Conservation (phyloP, 64 coral and sea anemone genomes). For the Stylophora pistillata region DNA sequence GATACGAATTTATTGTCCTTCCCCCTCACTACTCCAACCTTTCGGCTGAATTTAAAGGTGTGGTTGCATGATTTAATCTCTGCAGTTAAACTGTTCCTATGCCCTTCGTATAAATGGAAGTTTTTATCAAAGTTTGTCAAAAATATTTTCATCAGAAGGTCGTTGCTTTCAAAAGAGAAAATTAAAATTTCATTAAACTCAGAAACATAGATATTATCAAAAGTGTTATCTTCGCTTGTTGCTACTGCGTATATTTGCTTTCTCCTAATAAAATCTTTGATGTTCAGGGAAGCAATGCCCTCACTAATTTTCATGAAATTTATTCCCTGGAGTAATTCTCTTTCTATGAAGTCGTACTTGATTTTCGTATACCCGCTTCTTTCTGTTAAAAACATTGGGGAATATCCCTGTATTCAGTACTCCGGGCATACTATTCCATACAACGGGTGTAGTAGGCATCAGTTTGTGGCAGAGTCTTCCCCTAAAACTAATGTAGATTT, state of each 20-base stretch:
- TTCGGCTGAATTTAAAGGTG: slow-evolving; percentile 32
- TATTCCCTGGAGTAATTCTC: slow-evolving; percentile 46
- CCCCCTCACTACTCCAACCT: background rate
- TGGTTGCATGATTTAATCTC: slow-evolving; percentile 27
- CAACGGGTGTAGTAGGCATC: slow-evolving; percentile 3
- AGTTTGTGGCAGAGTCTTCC: too few relatives aligned
- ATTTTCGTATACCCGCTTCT: slow-evolving; percentile 38
- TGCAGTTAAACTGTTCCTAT: slow-evolving; percentile 1
- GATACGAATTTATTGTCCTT: background rate
- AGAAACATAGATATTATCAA: background rate
- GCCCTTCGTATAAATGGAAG: background rate
- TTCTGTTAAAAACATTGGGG: slow-evolving; percentile 30
- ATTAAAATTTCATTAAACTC: slow-evolving; percentile 7
- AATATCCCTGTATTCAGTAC: background rate
- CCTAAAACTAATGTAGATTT: too few relatives aligned
- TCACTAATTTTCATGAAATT: slow-evolving; percentile 68
- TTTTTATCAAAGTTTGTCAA: slow-evolving; percentile 16
- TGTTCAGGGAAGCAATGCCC: slow-evolving; percentile 31
- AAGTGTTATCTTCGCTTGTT: background rate
- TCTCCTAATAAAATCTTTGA: background rate
- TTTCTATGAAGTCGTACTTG: slow-evolving; percentile 34
- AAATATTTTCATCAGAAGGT: slow-evolving; percentile 51
- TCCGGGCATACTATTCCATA: slow-evolving; percentile 44
- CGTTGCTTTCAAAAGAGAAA: slow-evolving; percentile 64
- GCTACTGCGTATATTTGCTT: background rate